Conservation (phyloP, 2,888 invertebrate species). For the Alsophila aescularia region DNA sequence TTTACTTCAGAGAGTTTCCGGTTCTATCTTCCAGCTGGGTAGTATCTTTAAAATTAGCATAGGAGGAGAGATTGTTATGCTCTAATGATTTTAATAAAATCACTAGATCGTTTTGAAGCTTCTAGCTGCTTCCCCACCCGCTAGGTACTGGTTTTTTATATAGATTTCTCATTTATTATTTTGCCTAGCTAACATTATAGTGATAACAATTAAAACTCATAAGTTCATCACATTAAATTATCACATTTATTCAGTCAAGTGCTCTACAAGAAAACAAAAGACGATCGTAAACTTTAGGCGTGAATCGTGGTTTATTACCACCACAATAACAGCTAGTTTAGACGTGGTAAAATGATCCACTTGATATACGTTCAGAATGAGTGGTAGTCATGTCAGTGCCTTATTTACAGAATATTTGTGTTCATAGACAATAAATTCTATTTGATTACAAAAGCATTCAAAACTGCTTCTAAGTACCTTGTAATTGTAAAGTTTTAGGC, state of each 20-base stretch:
- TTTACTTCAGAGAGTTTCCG: not conserved
- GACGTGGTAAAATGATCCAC: constrained; percentile 30
- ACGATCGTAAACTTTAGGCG: constrained; percentile 3
- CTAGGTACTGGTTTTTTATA: too few relatives aligned
- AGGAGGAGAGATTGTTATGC: not conserved
- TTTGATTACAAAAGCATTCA: constrained; percentile 15
- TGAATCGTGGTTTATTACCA: constrained; percentile 24
- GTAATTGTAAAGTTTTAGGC: not conserved
- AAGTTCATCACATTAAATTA: too few relatives aligned
- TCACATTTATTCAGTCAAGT: not conserved
- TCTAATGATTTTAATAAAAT: constrained; percentile 5
- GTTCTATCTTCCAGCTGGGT: not conserved
- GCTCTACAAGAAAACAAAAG: constrained; percentile 14
- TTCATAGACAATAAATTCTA: constrained; percentile 40
- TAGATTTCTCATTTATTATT: too few relatives aligned
- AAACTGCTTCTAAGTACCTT: constrained; percentile 15
- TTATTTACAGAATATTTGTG: constrained; percentile 40
- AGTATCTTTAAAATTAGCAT: not conserved
- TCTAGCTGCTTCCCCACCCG: too few relatives aligned
- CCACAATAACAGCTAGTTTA: constrained; percentile 26
- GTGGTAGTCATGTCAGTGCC: constrained; percentile 30
- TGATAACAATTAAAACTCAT: too few relatives aligned
- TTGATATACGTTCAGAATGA: constrained; percentile 33
- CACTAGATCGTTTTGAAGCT: too few relatives aligned
- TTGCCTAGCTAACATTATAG: too few relatives aligned